Evolutionary conservation across 37 sponge, comb jelly and placozoan species (phyloP), one percentile per base, ranked within the genome.

Genomic region (Beroe forskalii): DNA sequence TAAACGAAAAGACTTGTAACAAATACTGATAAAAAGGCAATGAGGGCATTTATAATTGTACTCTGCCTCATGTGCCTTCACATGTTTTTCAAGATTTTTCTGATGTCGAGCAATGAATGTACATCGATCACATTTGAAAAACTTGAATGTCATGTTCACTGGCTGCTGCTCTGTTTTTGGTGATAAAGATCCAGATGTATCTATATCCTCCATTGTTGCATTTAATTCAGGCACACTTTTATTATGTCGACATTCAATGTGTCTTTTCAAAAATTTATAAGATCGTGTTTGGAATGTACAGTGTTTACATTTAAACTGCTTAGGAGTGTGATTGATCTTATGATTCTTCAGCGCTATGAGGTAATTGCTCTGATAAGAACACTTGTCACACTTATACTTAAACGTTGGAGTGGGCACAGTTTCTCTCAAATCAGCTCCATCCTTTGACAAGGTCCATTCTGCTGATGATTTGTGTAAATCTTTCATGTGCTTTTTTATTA

Each of bases 41-140:
- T 69, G 72, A 33, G 72, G 72, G 72, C 72, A 69, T 69, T 69
- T 69, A 32, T 69, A 69, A 37, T 69, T 69, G 32, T 32, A 69
- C 19, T 69, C 72, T 32, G 72, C 72, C 28, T 69, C 72, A 69
- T 69, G 72, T 14, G 72, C 27, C 27, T 36, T 69, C 19, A 69
- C 32, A 35, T 69, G 72, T 17, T 69, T 69, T 33, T 69, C 72
- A 36, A 69, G 39, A 35, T 69, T 69, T 33, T 69, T 36, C 72
- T 69, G 72, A 35, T 69, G 72, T 69, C 72, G 35, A 35, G 72
- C 72, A 69, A 69, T 69, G 38, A 36, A 69, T 33, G 33, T 37
- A 69, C 72, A 69, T 35, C 72, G 28, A 69, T 69, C 72, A 69
- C 72, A 69, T 33, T 69, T 69, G 17, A 69, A 69, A 35, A 69